Conservation (phyloP, 2,888 invertebrate species). For the Fragum sueziense region DNA sequence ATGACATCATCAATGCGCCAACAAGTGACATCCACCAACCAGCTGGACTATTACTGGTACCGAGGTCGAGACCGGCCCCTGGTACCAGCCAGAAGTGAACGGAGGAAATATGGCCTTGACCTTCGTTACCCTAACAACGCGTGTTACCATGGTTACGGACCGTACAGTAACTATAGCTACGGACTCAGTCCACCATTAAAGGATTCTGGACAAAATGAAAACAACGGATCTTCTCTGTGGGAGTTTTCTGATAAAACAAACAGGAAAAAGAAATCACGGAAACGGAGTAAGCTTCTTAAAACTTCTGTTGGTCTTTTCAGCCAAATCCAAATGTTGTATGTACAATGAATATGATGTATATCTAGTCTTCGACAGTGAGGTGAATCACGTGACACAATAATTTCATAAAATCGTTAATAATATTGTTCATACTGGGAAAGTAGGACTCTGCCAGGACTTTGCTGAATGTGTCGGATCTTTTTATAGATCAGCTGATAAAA, state of each 20-base stretch:
- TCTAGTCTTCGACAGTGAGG: too few species aligned
- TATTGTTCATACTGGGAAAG: too few species aligned
- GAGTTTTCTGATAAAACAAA: background rate
- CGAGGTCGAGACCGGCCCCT: slow-evolving; percentile 2
- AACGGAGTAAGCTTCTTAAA: background rate
- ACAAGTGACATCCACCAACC: background rate
- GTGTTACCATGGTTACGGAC: background rate
- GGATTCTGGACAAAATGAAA: background rate
- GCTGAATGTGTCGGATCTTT: too few species aligned
- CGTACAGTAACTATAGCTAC: background rate
- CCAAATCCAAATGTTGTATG: too few species aligned
- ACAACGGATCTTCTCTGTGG: background rate
- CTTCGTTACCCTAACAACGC: background rate
- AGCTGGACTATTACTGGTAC: slow-evolving; percentile 12
- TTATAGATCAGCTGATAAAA: too few species aligned
- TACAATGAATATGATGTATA: too few species aligned
- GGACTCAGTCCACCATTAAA: background rate
- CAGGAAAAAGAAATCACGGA: background rate
- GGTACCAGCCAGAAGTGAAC: background rate
- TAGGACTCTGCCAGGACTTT: too few species aligned
- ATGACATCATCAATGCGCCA: slow-evolving; percentile 16
- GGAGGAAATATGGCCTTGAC: background rate
- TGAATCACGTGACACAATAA: too few species aligned
- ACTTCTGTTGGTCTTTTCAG: too few species aligned
- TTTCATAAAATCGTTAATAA: too few species aligned